A percentile compares a stretch with the other conserved stretches of the same genome.
Conservation (phyloP, 1,140 invertebrate species). For the Cydia amplana region DNA sequence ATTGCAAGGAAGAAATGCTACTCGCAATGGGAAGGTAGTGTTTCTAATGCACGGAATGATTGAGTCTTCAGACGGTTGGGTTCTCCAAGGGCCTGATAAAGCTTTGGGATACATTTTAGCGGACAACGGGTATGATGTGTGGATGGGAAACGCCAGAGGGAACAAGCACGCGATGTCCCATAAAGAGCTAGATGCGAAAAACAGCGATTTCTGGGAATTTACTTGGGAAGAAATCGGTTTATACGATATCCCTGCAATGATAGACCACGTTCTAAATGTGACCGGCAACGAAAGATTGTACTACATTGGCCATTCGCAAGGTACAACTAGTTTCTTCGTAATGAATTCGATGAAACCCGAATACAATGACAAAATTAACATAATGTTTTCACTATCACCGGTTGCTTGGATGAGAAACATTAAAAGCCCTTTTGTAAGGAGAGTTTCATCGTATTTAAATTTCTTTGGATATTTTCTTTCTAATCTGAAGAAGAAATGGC, state of each 20-base stretch:
- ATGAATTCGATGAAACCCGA: constrained; percentile 81
- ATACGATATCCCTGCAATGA: constrained; percentile 87
- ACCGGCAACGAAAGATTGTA: constrained; percentile 78
- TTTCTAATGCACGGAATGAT: constrained; percentile 85
- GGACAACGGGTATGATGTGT: constrained; percentile 86
- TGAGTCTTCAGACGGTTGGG: constrained; percentile 81
- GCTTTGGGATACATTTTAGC: constrained; percentile 73
- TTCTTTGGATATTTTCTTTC: constrained; percentile 80
- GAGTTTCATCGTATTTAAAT: constrained; percentile 71
- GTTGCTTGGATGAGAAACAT: constrained; percentile 82
- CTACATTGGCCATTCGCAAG: constrained; percentile 85
- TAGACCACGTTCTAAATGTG: constrained; percentile 82
- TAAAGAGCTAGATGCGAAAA: constrained; percentile 56
- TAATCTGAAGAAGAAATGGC: constrained; percentile 75
- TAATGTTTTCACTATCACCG: constrained; percentile 84
- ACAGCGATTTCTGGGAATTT: constrained; percentile 76
- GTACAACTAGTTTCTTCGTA: constrained; percentile 74
- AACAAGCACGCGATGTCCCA: constrained; percentile 84
- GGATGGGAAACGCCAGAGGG: constrained; percentile 87
- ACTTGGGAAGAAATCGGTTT: constrained; percentile 87
- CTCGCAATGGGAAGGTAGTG: constrained; percentile 58
- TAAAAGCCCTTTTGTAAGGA: constrained; percentile 78
- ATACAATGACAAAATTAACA: constrained; percentile 82
- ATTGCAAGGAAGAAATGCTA: constrained; percentile 60
- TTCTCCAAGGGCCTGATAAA: constrained; percentile 78